These are phyloP conservation scores for Nasonia giraulti DNA, from an alignment of 1,140 invertebrate genomes.

Conservation along the genomic window DNA sequence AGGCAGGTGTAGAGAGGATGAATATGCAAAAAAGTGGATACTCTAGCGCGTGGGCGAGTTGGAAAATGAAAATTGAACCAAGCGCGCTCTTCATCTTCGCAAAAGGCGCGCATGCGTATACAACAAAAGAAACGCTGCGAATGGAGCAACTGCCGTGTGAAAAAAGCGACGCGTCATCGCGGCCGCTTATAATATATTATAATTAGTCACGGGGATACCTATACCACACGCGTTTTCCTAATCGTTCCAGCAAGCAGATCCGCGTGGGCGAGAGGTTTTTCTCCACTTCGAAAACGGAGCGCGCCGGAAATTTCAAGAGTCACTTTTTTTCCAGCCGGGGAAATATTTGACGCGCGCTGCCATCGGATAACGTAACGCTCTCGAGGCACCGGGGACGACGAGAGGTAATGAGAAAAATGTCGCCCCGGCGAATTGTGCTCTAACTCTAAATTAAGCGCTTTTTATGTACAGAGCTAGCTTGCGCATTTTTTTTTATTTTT, in stretches of 20 bases:
- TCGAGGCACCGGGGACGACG: too few relatives aligned
- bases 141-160: background rate
- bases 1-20: background rate
- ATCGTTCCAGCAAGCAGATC: background rate
- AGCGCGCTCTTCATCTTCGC: too few relatives aligned
- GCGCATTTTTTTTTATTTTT: background rate
- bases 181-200: background rate
- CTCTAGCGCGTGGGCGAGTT: background rate
- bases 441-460: background rate
- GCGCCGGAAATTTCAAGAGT: too few relatives aligned
- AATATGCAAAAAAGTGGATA: background rate
- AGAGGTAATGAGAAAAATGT: slow-evolving; percentile 22
- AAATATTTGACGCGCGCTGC: background rate
- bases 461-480: background rate
- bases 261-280: background rate
- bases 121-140: background rate
- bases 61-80: background rate
- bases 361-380: background rate
- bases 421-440: background rate
- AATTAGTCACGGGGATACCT: background rate
- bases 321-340: background rate
- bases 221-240: background rate
- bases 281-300: background rate
- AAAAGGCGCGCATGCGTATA: too few relatives aligned
- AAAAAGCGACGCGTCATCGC: background rate